These are phyloP conservation scores for Acanthococcus lagerstroemiae DNA, from an alignment of 2,888 invertebrate species.

Conservation along the genomic window DNA sequence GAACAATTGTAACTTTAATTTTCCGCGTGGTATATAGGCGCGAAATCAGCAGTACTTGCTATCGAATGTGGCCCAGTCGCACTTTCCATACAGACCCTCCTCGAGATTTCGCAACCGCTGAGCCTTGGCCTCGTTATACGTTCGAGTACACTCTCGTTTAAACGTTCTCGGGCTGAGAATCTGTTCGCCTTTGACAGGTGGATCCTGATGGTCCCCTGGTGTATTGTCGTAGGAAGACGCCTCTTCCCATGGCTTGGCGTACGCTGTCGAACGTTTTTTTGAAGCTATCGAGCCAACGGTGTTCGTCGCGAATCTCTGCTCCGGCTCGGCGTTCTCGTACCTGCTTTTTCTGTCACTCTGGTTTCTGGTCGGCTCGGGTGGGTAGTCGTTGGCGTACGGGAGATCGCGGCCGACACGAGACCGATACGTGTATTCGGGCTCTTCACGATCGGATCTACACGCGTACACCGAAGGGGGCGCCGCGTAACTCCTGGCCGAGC, in stretches of 20 bases:
- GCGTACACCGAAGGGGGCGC: not conserved
- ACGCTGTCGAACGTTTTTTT: not conserved
- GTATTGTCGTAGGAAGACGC: not conserved
- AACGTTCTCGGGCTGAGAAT: slow-evolving; percentile 14
- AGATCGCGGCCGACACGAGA: too few species aligned
- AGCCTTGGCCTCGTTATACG: slow-evolving; percentile 12
- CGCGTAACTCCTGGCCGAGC: not conserved
- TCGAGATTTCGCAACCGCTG: slow-evolving; percentile 22
- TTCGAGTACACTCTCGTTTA: slow-evolving; percentile 9
- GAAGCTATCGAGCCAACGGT: not conserved
- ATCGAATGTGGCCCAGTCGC: slow-evolving; percentile 17
- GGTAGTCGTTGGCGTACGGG: not conserved
- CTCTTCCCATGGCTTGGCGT: slow-evolving; percentile 4
- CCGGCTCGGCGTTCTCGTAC: not conserved
- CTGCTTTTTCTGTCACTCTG: not conserved
- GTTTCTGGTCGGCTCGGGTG: not conserved
- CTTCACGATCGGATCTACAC: not conserved
- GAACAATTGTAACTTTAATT: too few species aligned
- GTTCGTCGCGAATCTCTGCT: not conserved
- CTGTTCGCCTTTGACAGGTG: not conserved
- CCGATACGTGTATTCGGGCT: not conserved
- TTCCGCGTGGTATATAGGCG: too few species aligned
- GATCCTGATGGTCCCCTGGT: not conserved
- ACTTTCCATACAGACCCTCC: slow-evolving; percentile 17
- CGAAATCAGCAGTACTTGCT: slow-evolving; percentile 19